Conservation (phyloP, 2,113 vertebrate genomes). For the Steatornis caripensis region DNA sequence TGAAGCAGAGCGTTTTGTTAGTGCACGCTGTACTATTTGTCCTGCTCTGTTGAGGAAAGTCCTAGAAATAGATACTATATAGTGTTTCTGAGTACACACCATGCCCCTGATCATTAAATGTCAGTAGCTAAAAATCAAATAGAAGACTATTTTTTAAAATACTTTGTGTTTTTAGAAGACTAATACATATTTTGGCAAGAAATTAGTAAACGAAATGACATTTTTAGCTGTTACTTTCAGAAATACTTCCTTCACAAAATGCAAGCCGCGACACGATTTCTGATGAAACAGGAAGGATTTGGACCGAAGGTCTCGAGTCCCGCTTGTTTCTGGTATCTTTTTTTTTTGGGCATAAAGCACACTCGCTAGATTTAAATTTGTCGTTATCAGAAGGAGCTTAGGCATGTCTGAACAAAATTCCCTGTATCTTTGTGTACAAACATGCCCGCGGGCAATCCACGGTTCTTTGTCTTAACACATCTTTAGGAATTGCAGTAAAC, state of each 20-base stretch:
- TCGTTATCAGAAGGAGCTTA: not conserved
- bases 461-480: not conserved
- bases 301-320: not conserved
- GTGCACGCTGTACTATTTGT: not conserved
- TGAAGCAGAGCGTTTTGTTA: not conserved
- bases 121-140: not conserved
- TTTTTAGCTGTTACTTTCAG: not conserved
- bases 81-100: not conserved
- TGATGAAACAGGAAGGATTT: not conserved
- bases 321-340: not conserved
- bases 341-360: not conserved
- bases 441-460: not conserved
- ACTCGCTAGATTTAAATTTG: not conserved
- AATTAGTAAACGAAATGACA: not conserved
- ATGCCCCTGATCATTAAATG: not conserved
- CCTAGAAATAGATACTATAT: not conserved
- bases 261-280: not conserved
- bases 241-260: not conserved
- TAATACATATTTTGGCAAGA: not conserved
- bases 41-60: not conserved
- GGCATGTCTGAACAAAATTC: not conserved
- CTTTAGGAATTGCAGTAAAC: not conserved
- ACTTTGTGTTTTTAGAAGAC: not conserved
- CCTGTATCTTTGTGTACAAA: not conserved
- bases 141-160: not conserved